Evolutionary conservation across 1,140 invertebrate species (phyloP).

Genomic region (Chelonus insularis): DNA sequence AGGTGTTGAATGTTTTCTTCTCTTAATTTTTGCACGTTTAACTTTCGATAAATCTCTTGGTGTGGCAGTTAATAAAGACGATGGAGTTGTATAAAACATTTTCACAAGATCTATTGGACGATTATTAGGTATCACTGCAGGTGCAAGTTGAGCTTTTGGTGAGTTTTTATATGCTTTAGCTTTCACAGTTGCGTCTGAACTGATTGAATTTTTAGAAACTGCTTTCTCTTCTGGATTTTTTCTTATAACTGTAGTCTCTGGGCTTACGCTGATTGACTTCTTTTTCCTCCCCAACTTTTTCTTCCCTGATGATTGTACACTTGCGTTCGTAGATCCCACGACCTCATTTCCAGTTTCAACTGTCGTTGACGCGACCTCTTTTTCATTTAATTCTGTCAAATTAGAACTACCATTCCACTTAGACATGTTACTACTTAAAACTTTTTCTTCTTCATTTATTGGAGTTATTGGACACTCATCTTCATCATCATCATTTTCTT

Average conservation of each 20-base stretch:
- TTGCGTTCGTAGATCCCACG: slow-evolving; percentile 14
- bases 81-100: slow-evolving; percentile 56
- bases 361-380: slow-evolving; percentile 31
- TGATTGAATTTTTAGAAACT: slow-evolving; percentile 13
- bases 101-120: slow-evolving; percentile 51
- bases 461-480: slow-evolving; percentile 41
- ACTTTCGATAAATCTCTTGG: slow-evolving; percentile 54
- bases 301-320: slow-evolving; percentile 23
- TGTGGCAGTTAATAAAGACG: slow-evolving; percentile 52
- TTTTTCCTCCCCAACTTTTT: slow-evolving; percentile 29
- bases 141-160: slow-evolving; percentile 31
- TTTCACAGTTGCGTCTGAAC: slow-evolving; percentile 20
- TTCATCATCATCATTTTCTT: slow-evolving; percentile 34
- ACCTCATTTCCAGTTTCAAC: slow-evolving; percentile 20
- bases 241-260: slow-evolving; percentile 18
- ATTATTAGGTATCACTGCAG: slow-evolving; percentile 35
- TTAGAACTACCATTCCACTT: slow-evolving; percentile 53
- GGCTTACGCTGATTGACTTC: slow-evolving; percentile 23
- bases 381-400: slow-evolving; percentile 40
- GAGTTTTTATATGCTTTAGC: slow-evolving; percentile 2
- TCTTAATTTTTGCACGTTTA: slow-evolving; percentile 51
- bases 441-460: slow-evolving; percentile 36
- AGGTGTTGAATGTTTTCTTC: slow-evolving; percentile 46
- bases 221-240: slow-evolving; percentile 21
- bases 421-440: slow-evolving; percentile 36